Percentiles rank a stretch among this genome's conserved stretches.
These are phyloP conservation scores for Pterocles burchelli DNA, from an alignment of 2,113 vertebrate species.

Conservation along the genomic window DNA sequence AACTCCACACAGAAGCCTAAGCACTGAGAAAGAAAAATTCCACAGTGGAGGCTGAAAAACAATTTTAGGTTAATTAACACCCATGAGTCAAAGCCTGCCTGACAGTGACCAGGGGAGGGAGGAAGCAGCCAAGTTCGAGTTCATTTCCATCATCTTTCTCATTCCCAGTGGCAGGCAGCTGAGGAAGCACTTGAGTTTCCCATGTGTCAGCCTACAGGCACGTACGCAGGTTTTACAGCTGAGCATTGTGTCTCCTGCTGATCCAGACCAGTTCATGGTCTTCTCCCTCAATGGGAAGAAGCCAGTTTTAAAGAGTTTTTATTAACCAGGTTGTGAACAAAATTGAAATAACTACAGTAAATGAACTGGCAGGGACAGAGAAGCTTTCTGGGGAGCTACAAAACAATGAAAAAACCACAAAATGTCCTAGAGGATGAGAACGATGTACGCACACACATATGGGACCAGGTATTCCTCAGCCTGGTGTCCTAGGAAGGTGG, in stretches of 20 bases:
- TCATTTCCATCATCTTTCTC: conserved; percentile 23
- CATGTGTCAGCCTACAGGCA: conserved; percentile 30
- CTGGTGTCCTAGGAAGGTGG: too few species aligned
- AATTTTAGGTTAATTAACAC: conserved; percentile 17
- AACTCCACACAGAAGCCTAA: background rate
- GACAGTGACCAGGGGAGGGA: background rate
- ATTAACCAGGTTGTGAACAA: background rate
- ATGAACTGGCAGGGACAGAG: conserved; percentile 21
- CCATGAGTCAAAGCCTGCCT: background rate
- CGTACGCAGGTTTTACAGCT: background rate
- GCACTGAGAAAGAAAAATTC: background rate
- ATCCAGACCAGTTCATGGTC: background rate
- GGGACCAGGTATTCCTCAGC: background rate
- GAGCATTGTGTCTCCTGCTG: conserved; percentile 48
- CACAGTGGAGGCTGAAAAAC: background rate
- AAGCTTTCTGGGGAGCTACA: background rate
- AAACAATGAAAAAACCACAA: background rate
- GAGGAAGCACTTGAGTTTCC: conserved; percentile 46
- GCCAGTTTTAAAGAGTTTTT: background rate
- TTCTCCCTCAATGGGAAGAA: background rate
- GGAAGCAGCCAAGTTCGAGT: conserved; percentile 4
- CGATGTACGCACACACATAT: background rate
- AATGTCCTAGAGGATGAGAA: background rate
- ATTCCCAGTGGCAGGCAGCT: conserved; percentile 51
- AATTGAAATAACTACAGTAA: conserved; percentile 35